These are phyloP conservation scores for Aethina tumida DNA, from an alignment of 1,140 invertebrate genomes.

Conservation along the genomic window DNA sequence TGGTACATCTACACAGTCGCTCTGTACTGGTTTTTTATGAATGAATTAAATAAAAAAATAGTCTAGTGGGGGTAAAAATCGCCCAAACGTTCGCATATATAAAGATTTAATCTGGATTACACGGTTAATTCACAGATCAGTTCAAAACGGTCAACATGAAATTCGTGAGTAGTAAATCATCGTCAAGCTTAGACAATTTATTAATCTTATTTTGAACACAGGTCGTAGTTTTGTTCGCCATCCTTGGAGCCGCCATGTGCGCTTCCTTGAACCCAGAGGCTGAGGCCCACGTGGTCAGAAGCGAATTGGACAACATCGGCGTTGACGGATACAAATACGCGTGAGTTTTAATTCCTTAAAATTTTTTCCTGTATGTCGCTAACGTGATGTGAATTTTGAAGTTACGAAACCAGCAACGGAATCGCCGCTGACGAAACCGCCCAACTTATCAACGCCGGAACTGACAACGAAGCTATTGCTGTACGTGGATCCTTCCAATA, in stretches of 20 bases:
- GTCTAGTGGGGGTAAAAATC: no score
- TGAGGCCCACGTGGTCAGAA: conserved; percentile 43
- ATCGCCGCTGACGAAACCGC: conserved; percentile 52
- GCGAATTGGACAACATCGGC: conserved; percentile 43
- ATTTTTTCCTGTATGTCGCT: background rate
- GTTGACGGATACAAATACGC: conserved; percentile 31
- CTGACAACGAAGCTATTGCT: conserved; percentile 44
- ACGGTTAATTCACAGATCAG: no score
- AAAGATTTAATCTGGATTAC: no score
- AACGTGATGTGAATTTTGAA: conserved; percentile 25
- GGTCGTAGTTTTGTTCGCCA: conserved; percentile 30
- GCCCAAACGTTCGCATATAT: no score
- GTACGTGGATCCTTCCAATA: conserved; percentile 58
- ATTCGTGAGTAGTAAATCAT: no score
- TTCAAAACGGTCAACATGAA: no score
- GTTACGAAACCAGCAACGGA: conserved; percentile 59
- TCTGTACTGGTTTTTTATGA: no score
- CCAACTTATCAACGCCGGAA: conserved; percentile 44
- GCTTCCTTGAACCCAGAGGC: conserved; percentile 36
- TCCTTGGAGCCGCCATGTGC: conserved; percentile 33
- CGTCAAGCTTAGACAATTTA: no score
- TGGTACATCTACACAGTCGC: no score
- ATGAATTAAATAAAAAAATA: no score
- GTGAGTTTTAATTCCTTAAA: conserved; percentile 5
- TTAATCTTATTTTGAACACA: no score